These are phyloP conservation scores for Meandrina meandrites DNA, from an alignment of 92 coral and sea anemone genomes.

Conservation along the genomic window DNA sequence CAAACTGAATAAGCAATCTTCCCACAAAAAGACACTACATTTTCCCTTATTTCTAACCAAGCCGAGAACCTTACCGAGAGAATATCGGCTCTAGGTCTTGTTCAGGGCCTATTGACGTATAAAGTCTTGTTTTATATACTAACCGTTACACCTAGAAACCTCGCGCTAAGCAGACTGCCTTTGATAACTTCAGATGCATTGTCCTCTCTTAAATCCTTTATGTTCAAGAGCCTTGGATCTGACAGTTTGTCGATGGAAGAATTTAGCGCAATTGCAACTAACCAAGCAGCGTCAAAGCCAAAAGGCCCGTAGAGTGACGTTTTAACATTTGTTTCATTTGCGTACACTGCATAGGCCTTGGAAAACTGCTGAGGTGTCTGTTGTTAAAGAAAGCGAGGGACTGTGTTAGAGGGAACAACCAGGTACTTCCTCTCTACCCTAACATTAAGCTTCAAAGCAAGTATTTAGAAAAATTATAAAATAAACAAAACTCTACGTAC, in stretches of 20 bases:
- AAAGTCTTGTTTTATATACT: slow-evolving; percentile 16
- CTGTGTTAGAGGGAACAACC: background rate
- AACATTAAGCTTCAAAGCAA: too few relatives aligned
- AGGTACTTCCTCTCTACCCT: too few relatives aligned
- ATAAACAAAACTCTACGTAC: slow-evolving; percentile 55
- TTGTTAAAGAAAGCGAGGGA: background rate
- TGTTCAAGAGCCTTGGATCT: slow-evolving; percentile 14
- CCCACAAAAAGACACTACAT: too few relatives aligned
- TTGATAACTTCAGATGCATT: slow-evolving; percentile 44
- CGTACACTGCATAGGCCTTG: slow-evolving; percentile 30
- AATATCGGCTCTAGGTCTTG: too few relatives aligned
- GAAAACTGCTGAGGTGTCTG: slow-evolving; percentile 70
- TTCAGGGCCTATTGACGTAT: too few relatives aligned
- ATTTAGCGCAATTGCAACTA: slow-evolving; percentile 72
- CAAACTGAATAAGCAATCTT: too few relatives aligned
- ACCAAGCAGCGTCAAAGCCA: slow-evolving; percentile 84
- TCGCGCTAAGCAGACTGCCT: slow-evolving; percentile 45
- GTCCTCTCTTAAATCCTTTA: slow-evolving; percentile 15
- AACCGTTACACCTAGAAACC: slow-evolving; percentile 74
- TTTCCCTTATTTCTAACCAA: too few relatives aligned
- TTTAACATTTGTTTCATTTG: slow-evolving; percentile 6
- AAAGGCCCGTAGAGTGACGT: slow-evolving; percentile 67
- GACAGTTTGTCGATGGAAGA: slow-evolving; percentile 34
- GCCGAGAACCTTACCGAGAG: too few relatives aligned
- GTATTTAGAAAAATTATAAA: too few relatives aligned